Base-by-base conservation (phyloP, 37 sponge, comb jelly and placozoan genomes). In the Mnemiopsis leidyi region DNA sequence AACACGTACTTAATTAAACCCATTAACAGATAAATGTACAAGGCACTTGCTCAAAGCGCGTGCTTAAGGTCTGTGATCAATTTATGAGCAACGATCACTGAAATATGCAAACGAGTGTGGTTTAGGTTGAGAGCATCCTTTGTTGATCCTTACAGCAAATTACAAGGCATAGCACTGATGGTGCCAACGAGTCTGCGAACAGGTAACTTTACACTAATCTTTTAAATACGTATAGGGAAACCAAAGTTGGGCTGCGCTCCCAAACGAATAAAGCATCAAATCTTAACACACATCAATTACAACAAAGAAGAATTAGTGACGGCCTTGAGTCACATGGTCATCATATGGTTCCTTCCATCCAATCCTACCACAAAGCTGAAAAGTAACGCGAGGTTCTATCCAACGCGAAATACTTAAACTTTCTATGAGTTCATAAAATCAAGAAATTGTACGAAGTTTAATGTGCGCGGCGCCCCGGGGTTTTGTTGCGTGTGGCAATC, bases 221-320 rank as follows among this genome's bases (percentile, higher is more conserved):
- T 48, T 48, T 48, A 48, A 48, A 48, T 48, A 48, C 61, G n/a
- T n/a, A n/a, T n/a, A n/a, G n/a, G 61, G 61, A 48, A 48, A 48
- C 61, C 61, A 48, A 48, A 48, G 61, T 48, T 48, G 61, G 61
- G 61, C 30, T 29, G 75, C 26, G 75, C 26, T 71, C 75, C 26
- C 75, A 29, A 71, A 28, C 75, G 30, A 71, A 28, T n/a, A 28
- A n/a, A 71, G 26, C 30, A 29, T 29, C 75, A 28, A n/a, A 71
- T 28, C 26, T 28, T 71, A n/a, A 71, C 75, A 71, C 26, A 71
- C 31, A n/a, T 23, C 26, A 71, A 29, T 71, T n/a, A n/a, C 26
- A 71, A 28, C 30, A 71, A 28, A 71, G 75, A n/a, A 71, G 30
- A 71, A 71, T 71, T 71, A 71, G 30, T n/a, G 30, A 71, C 75